These are phyloP conservation scores for Melipona quadrifasciata DNA, from an alignment of 1,140 invertebrate species.

Conservation along the genomic window DNA sequence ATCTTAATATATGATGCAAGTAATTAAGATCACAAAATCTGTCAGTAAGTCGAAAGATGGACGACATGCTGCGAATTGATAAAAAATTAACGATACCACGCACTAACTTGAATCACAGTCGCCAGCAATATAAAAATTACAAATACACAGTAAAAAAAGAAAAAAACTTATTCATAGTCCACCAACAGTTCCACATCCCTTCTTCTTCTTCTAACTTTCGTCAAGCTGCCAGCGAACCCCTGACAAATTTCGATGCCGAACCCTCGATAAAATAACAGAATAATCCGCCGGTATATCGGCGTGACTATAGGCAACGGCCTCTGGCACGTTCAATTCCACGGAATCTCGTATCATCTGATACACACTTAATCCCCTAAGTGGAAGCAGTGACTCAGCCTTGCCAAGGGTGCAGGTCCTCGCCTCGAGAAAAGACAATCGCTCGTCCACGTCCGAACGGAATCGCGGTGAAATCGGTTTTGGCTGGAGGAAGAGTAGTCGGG, in stretches of 20 bases:
- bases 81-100: too few relatives aligned
- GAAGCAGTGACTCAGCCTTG: conserved; percentile 58
- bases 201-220: not conserved
- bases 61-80: too few relatives aligned
- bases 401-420: not conserved
- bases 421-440: not conserved
- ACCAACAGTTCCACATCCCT: not conserved
- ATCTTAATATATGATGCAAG: too few relatives aligned
- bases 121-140: not conserved
- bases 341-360: conserved; percentile 72
- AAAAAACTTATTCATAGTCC: not conserved
- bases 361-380: conserved; percentile 68
- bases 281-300: conserved; percentile 54
- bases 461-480: not conserved
- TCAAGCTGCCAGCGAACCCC: not conserved
- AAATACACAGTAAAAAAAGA: not conserved
- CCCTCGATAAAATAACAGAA: conserved; percentile 68
- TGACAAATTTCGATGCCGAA: conserved; percentile 47
- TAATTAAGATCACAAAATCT: too few relatives aligned
- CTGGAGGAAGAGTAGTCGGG: not conserved
- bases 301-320: conserved; percentile 16
- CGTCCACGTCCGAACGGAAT: not conserved
- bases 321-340: conserved; percentile 69
- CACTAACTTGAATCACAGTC: not conserved
- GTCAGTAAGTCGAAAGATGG: too few relatives aligned